Evolutionary conservation across 2,113 vertebrate species (phyloP).

Genomic region (Hydrolagus affinis): DNA sequence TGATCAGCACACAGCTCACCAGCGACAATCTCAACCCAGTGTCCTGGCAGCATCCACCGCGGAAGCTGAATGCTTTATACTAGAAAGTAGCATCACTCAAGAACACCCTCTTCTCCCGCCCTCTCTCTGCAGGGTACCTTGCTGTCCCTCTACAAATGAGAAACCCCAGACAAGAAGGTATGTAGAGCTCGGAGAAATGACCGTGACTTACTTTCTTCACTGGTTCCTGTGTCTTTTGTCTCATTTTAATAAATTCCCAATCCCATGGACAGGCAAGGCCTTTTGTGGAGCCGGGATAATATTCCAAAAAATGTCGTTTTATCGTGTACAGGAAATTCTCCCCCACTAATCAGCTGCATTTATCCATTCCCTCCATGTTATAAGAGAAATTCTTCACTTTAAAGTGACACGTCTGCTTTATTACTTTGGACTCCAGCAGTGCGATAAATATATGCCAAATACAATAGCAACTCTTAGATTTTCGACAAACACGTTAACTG

Average conservation of each 20-base stretch:
- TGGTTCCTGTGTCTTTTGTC: not conserved
- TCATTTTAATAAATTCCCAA: not conserved
- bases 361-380: too few relatives aligned
- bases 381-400: too few relatives aligned
- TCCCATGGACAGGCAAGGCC: not conserved
- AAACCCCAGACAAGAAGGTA: not conserved
- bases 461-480: not conserved
- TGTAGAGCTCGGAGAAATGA: not conserved
- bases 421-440: too few relatives aligned
- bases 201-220: not conserved
- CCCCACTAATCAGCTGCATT: too few relatives aligned
- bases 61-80: not conserved
- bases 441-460: too few relatives aligned
- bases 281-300: too few relatives aligned
- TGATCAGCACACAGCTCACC: not conserved
- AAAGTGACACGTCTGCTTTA: too few relatives aligned
- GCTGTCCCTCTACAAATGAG: not conserved
- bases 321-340: too few relatives aligned
- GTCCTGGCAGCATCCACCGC: not conserved
- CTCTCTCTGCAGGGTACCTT: constrained; percentile 8
- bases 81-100: not conserved
- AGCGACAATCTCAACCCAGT: not conserved
- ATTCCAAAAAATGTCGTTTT: too few relatives aligned
- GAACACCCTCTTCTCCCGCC: not conserved
- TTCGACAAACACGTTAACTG: too few relatives aligned